A percentile compares a stretch with the other conserved stretches of the same genome.
Conservation (phyloP, 2,797 vertebrate genomes). For the Garrulus glandarius region DNA sequence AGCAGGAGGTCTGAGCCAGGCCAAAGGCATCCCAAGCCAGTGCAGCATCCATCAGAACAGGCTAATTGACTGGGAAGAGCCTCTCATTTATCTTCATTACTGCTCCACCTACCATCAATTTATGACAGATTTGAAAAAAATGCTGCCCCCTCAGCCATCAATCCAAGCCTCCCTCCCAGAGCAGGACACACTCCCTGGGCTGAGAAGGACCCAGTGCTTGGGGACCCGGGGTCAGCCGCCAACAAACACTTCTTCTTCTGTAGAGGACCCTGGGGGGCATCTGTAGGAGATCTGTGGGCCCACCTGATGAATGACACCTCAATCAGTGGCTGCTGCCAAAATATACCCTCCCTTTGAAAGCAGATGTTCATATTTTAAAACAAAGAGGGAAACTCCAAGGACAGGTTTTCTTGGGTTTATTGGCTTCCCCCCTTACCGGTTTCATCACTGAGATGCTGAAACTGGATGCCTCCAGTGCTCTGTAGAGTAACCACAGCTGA, state of each 20-base stretch:
- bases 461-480: not conserved
- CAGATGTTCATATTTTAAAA: not conserved
- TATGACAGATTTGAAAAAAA: not conserved
- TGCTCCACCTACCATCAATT: conserved; percentile 38
- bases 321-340: not conserved
- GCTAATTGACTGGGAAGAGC: not conserved
- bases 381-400: not conserved
- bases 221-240: not conserved
- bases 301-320: not conserved
- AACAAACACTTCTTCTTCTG: not conserved
- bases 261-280: not conserved
- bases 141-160: not conserved
- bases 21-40: not conserved
- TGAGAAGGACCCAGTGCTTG: not conserved
- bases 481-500: not conserved
- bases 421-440: not conserved
- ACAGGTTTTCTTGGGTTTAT: not conserved
- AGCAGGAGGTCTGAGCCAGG: not conserved
- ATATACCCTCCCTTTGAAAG: not conserved
- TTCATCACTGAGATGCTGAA: not conserved
- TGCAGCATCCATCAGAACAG: accelerated
- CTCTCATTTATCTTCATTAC: conserved; percentile 54
- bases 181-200: not conserved
- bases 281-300: not conserved
- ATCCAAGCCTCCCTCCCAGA: not conserved